Base-by-base conservation (phyloP, 1,140 invertebrate genomes). In the Eriosoma lanigerum region DNA sequence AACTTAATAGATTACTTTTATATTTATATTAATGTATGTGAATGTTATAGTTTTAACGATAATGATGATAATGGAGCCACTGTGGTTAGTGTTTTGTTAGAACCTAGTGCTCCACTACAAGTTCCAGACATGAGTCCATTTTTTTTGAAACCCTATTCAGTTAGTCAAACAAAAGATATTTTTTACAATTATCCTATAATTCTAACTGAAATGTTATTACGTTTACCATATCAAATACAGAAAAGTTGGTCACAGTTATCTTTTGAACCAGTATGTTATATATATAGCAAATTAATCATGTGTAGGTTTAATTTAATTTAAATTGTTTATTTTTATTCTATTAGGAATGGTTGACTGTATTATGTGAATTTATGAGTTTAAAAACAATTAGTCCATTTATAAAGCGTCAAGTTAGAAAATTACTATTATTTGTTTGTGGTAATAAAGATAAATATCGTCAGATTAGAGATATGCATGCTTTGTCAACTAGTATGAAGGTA, bases 351-450 rank as follows among this genome's bases (percentile, higher is more conserved):
- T 91, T 91, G 82, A 90, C 90, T 68, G 90, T 91, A 82, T 88
- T 99, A 1, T 98, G 96, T 86, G 96, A 99, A 85, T 98, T 98
- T 84, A 96, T 98, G 94, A 60, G 75, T 19, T 96, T 98, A 93
- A 93, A 94, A 17, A 90, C 92, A 84, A 81, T 82, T n/a, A 81
- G 58, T 56, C 90, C 93, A 9, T 89, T 93, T 62, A 89, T 93
- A 1, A 86, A 92, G 75, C 86, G 93, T 80, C 93, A 96, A 89
- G 93, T 94, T 0, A 89, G 96, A 12, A 97, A 98, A 87, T 88
- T 99, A 4, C 85, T 99, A 1, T 88, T 98, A 72, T 94, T 96
- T 83, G 93, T 98, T 81, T 98, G 96, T 86, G 96, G 96, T 24
- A 97, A 93, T 52, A 97, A 98, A 84, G 96, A 98, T 82, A 95